A percentile compares a stretch with the other conserved stretches of the same genome.
phyloP scores from a whole-genome alignment of 1,140 invertebrate genomes.

The Cataglyphis hispanica region DNA sequence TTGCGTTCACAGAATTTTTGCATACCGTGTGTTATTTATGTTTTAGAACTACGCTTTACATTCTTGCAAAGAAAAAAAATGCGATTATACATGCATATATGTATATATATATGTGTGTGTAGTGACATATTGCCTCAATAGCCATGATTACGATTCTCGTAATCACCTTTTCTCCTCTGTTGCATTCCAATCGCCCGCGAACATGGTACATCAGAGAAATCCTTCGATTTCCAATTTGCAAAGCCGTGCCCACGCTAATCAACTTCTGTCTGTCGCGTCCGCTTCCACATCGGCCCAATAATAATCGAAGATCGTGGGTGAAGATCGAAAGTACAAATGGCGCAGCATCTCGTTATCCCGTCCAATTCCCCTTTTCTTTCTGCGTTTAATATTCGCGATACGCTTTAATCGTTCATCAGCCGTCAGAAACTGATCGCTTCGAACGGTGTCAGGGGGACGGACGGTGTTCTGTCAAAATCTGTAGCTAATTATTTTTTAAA shows the following conservation, averaged over 20 bases:
- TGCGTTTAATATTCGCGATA: slow-evolving; percentile 60
- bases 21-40: background rate
- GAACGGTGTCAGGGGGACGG: slow-evolving; percentile 21
- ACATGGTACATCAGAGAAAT: slow-evolving; percentile 23
- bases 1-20: background rate
- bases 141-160: slow-evolving; percentile 19
- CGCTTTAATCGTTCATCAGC: slow-evolving; percentile 50
- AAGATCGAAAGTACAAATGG: slow-evolving; percentile 43
- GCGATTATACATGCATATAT: background rate
- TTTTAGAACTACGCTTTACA: background rate
- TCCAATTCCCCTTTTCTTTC: slow-evolving; percentile 36
- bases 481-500: background rate
- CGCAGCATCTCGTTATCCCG: slow-evolving; percentile 51
- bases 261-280: slow-evolving; percentile 7
- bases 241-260: slow-evolving; percentile 48
- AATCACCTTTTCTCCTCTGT: slow-evolving; percentile 50
- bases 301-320: slow-evolving; percentile 57
- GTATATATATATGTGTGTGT: too few relatives aligned
- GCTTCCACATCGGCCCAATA: slow-evolving; percentile 28
- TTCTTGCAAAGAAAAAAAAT: slow-evolving; percentile 4
- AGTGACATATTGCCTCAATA: slow-evolving; percentile 41
- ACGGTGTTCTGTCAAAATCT: background rate
- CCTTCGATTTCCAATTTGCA: slow-evolving; percentile 52
- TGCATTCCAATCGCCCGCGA: slow-evolving; percentile 46
- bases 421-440: slow-evolving; percentile 33